Conservation (phyloP, 2,888 invertebrate genomes). For the Nyleta sp. region DNA sequence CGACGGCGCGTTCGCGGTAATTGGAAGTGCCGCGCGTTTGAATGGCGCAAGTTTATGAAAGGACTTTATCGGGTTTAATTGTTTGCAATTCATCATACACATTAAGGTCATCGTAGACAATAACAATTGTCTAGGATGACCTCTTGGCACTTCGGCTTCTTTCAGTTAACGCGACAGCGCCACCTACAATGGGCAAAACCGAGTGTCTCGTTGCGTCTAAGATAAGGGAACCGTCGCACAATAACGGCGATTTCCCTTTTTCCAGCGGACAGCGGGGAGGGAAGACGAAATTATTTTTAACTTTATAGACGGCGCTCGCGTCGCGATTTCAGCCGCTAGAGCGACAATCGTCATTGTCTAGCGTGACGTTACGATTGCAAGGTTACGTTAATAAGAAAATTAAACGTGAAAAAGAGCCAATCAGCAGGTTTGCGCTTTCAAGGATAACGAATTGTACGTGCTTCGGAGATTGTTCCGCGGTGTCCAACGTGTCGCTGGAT, state of each 20-base stretch:
- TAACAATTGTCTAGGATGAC: slow-evolving; percentile 33
- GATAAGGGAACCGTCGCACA: too few relatives aligned
- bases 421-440: slow-evolving; percentile 35
- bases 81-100: slow-evolving; percentile 37
- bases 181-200: slow-evolving; percentile 7
- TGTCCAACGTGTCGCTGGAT: too few relatives aligned
- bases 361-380: slow-evolving; percentile 38
- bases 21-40: too few relatives aligned
- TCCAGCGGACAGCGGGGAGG: background rate
- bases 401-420: slow-evolving; percentile 40
- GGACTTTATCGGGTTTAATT: slow-evolving; percentile 34
- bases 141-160: slow-evolving; percentile 29
- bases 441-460: slow-evolving; percentile 26
- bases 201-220: too few relatives aligned
- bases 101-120: slow-evolving; percentile 39
- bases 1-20: too few relatives aligned
- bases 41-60: slow-evolving; percentile 4
- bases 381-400: slow-evolving; percentile 49
- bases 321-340: background rate
- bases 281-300: too few relatives aligned
- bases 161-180: slow-evolving; percentile 4
- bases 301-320: too few relatives aligned
- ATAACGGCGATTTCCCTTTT: background rate
- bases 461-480: slow-evolving; percentile 2
- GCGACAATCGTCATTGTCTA: slow-evolving; percentile 38